Percentiles rank a stretch among this genome's conserved stretches.
Evolutionary conservation across 92 coral and sea anemone species (phyloP).

Genomic region (Montipora capitata): DNA sequence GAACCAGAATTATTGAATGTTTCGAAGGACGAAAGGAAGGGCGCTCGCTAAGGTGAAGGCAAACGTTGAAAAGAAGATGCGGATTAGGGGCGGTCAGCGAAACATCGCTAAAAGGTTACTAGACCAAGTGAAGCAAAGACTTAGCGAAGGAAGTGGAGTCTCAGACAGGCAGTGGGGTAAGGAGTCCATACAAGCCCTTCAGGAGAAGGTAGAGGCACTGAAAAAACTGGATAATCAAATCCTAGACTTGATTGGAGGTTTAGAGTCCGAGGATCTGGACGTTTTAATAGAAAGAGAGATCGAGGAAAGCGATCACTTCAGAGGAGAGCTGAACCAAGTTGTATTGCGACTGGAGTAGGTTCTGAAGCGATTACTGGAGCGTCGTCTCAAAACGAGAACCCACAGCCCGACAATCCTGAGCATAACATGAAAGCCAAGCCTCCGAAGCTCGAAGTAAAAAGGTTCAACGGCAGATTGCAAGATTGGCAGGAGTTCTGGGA

Average conservation of each 20-base stretch:
- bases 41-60: no score
- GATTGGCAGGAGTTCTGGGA: conserved; percentile 87
- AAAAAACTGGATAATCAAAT: conserved; percentile 2
- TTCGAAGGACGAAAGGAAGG: not conserved
- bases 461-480: conserved; percentile 54
- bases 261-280: no score
- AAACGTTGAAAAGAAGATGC: no score
- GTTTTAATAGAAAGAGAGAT: no score
- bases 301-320: not conserved
- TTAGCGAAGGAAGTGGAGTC: not conserved
- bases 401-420: not conserved
- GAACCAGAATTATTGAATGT: no score
- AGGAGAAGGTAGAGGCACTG: not conserved
- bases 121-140: not conserved
- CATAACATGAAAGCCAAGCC: conserved; percentile 1
- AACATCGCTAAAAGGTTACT: no score
- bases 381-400: not conserved
- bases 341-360: conserved; percentile 2
- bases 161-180: conserved; percentile 3
- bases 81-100: no score
- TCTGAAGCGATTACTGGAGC: not conserved
- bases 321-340: conserved; percentile 3
- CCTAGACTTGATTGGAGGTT: not conserved
- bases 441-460: conserved; percentile 68
- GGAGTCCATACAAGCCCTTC: not conserved